Evolutionary conservation across 2,888 invertebrate genomes (phyloP).

Genomic region (Lamellibrachia columna): DNA sequence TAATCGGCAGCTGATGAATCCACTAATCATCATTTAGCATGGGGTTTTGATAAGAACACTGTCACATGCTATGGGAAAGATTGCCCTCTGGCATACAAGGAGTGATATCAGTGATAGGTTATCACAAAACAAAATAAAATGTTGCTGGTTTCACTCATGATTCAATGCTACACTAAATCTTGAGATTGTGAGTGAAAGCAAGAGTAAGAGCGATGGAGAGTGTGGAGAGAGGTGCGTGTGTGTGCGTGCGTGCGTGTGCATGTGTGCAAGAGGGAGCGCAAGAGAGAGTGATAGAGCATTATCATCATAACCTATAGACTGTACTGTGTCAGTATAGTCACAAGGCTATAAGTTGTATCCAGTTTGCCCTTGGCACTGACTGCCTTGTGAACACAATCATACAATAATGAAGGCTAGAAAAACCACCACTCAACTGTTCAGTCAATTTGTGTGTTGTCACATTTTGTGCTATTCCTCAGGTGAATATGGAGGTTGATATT

Average conservation of each 20-base stretch:
- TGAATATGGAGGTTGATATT: neutral
- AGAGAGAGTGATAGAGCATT: neutral
- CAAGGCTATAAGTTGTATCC: neutral
- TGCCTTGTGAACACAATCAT: neutral
- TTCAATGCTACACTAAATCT: neutral
- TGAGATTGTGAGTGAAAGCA: neutral
- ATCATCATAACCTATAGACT: neutral
- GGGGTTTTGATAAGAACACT: neutral
- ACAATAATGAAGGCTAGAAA: neutral
- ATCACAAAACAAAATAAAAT: neutral
- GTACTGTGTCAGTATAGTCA: neutral
- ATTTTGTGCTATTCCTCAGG: neutral
- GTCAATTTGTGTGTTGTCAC: neutral
- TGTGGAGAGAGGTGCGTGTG: neutral
- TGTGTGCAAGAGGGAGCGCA: neutral
- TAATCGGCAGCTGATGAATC: neutral
- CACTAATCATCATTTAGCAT: neutral
- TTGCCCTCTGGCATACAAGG: neutral
- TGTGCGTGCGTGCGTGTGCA: neutral
- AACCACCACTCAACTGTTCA: neutral
- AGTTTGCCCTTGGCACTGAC: neutral
- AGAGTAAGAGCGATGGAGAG: neutral
- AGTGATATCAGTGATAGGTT: neutral
- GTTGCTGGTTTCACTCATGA: neutral
- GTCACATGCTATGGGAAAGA: neutral